These are phyloP conservation scores for Philotrypesis tridentata DNA, from an alignment of 1,140 invertebrate species.

Conservation along the genomic window DNA sequence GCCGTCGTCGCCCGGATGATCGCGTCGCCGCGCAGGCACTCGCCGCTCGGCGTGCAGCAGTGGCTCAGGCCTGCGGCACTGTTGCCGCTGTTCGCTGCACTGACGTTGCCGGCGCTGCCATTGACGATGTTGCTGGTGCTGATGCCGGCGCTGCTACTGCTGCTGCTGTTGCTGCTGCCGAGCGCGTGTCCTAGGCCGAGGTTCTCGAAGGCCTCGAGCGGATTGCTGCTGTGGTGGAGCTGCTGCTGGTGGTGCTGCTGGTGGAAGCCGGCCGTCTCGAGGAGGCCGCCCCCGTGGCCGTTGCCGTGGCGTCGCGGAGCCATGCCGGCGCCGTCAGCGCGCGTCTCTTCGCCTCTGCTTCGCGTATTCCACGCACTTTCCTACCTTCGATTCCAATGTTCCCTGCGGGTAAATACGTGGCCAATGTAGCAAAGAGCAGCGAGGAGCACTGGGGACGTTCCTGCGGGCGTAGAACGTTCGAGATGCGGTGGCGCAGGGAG, in stretches of 20 bases:
- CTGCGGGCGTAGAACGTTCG: too few species aligned
- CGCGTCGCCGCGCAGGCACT: conserved; percentile 81
- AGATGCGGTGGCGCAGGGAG: too few species aligned
- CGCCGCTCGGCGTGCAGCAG: conserved; percentile 88
- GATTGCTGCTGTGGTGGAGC: conserved; percentile 48
- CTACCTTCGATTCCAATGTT: neutral
- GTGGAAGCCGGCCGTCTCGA: conserved; percentile 57
- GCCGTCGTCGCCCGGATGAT: conserved; percentile 76
- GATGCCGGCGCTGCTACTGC: too few species aligned
- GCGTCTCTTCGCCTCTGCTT: neutral
- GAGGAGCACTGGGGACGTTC: neutral
- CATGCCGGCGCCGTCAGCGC: conserved; percentile 55
- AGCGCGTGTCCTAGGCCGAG: conserved; percentile 26
- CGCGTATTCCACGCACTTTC: conserved; percentile 5
- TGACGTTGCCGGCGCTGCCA: conserved; percentile 49
- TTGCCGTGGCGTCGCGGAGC: conserved; percentile 69
- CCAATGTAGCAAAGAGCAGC: neutral
- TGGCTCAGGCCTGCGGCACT: conserved; percentile 66
- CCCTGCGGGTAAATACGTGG: neutral
- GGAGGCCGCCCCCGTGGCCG: conserved; percentile 64
- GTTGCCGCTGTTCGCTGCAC: conserved; percentile 62
- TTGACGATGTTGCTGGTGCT: conserved; percentile 45
- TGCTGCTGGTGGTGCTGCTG: conserved; percentile 51
- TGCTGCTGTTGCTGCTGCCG: neutral
- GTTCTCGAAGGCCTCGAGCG: conserved; percentile 51